Base-by-base conservation (phyloP, 2,888 invertebrate genomes). In the Hypolimnas misippus region DNA sequence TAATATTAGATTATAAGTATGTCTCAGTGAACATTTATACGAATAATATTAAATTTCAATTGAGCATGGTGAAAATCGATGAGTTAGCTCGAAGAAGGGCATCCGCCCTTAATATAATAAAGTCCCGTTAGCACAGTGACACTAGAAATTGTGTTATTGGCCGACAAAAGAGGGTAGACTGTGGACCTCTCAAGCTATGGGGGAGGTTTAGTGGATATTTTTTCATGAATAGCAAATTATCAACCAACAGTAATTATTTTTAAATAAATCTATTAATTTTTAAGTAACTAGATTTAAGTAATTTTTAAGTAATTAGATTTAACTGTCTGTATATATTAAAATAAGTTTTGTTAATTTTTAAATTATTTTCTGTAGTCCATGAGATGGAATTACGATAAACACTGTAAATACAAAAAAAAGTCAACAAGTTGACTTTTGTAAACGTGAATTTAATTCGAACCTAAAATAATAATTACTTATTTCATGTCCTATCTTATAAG, bases 51-150 rank as follows among this genome's bases (percentile, higher is more conserved):
- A 8, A n/a, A 46, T 21, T 46, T 46, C n/a, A 10, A 8, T 12
- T 46, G 5, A 10, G 35, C 7, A 1, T 5, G 29, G 14, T 29
- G 29, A 40, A 61, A 61, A 55, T 65, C 65, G 55, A 65, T 65
- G 19, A 49, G 8, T 40, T 16, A 17, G n/a, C 60, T 40, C 50
- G 14, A 31, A 53, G 42, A 51, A 17, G 58, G 58, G 51, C 55
- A 52, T 40, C 53, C 35, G 64, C 64, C 52, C 59, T 42, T 69
- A 70, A 71, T 72, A 65, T 60, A 75, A 70, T 69, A 70, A 76
- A 70, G 74, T 38, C 70, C 77, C 70, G 69, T 67, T 81, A 76
- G 70, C 82, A 82, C 78, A 80, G 77, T 78, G 73, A 73, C 73
- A 57, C 59, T 57, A 70, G 67, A 76, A 79, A 81, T 76, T 75